Base-by-base conservation (phyloP, 1,140 invertebrate genomes). In the Maconellicoccus hirsutus region DNA sequence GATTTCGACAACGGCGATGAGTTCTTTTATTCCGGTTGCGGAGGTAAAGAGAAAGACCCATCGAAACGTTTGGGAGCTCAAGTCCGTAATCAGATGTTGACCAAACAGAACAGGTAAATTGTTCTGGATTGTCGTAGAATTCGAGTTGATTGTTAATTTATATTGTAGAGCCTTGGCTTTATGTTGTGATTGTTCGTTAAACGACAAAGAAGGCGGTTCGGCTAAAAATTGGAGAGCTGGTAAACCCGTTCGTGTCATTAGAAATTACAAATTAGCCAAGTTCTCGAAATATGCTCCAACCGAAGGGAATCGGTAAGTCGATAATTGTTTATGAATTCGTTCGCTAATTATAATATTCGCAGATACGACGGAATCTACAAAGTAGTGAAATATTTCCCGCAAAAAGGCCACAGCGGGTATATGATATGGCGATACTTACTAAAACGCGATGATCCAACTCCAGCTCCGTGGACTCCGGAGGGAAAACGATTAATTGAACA, bases 11-110 rank as follows among this genome's bases (percentile, higher is more conserved):
- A 89, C 74, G 93, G 93, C 0, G 85, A 90, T 27, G 86, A 90
- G 76, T 93, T 95, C 77, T 84, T 86, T 0, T 94, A 93, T 76
- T 93, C 91, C 1, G 92, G 90, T 27, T 89, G 89, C 76, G 91
- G 91, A 16, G 91, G 91, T 0, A 79, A 90, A 69, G 89, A 93
- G 78, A 81, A 92, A 3, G 89, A 87, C 19, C 87, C 90, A n/a
- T 93, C 93, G 78, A 92, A 92, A 77, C 81, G 91, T 70, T 90
- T 88, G 7, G 87, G 87, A 4, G 85, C 84, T 73, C 92, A 94
- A 77, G 91, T 88, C 72, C 89, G 85, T 79, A 90, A 94, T 78
- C 92, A 94, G 76, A 84, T 80, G 26, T 82, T 93, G 4, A 92
- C 87, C 0, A 80, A 87, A 71, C 86, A 87, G 80, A 93, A 94